Evolutionary conservation across 2,797 vertebrate species (phyloP).

Genomic region (Urocyon cinereoargenteus): DNA sequence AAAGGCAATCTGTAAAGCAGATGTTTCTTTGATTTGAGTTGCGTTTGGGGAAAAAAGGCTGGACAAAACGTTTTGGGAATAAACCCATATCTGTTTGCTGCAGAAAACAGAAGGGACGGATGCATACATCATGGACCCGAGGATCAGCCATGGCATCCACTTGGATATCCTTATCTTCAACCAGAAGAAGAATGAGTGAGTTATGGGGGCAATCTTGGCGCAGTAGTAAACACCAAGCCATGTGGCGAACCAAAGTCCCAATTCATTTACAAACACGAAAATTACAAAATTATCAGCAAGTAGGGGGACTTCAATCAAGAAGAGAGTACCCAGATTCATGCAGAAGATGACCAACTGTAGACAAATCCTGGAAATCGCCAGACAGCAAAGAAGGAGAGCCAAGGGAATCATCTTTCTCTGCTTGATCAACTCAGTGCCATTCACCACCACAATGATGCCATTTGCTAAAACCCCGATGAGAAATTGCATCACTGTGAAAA

Average conservation of each 20-base stretch:
- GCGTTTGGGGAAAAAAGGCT: neutral
- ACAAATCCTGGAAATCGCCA: constrained; percentile 12
- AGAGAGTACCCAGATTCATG: accelerated
- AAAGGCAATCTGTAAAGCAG: accelerated
- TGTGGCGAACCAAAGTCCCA: constrained; percentile 61
- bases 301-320: accelerated
- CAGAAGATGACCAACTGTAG: neutral
- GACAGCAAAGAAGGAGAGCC: constrained; percentile 61
- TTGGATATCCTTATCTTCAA: constrained; percentile 66
- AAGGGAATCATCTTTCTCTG: neutral
- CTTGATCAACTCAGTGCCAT: neutral
- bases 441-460: constrained; percentile 44
- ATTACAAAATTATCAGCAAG: accelerated
- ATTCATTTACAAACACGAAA: neutral
- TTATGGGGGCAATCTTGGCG: constrained; percentile 49
- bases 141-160: constrained; percentile 63
- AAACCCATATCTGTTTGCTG: accelerated
- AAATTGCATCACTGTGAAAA: neutral
- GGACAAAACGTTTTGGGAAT: accelerated
- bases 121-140: neutral
- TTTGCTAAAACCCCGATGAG: constrained; percentile 47
- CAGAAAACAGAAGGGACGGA: accelerated
- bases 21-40: accelerated
- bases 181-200: constrained; percentile 54
- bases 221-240: constrained; percentile 78